phyloP scores from a whole-genome alignment of 2,797 vertebrate species.

The Pygocentrus nattereri region DNA sequence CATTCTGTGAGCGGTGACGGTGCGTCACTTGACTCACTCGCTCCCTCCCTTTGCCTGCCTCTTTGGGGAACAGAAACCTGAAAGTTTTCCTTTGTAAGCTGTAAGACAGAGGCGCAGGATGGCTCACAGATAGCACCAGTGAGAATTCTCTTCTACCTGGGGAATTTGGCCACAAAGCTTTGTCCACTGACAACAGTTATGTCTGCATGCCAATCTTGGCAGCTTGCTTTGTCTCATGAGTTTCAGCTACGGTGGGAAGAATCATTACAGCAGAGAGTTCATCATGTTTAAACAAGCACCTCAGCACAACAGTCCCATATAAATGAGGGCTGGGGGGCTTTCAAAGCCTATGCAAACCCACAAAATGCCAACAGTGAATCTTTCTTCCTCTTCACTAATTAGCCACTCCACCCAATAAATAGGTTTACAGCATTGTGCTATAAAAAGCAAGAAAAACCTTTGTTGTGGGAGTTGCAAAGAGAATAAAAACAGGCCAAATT shows the following conservation, averaged over 20 bases:
- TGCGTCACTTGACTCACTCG: conserved; percentile 20
- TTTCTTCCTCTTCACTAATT: conserved; percentile 49
- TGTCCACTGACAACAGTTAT: background rate
- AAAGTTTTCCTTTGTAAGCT: conserved; percentile 27
- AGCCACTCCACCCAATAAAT: conserved; percentile 47
- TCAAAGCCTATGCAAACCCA: conserved; percentile 37
- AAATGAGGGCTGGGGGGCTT: conserved; percentile 49
- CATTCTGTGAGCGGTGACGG: conserved; percentile 31
- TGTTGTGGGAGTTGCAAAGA: conserved; percentile 32
- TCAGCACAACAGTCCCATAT: conserved; percentile 18
- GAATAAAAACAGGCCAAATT: conserved; percentile 21
- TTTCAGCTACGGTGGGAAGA: background rate
- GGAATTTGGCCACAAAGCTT: conserved; percentile 16
- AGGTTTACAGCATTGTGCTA: conserved; percentile 29
- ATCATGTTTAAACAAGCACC: conserved; percentile 9
- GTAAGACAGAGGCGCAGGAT: conserved; percentile 10
- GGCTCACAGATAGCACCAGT: conserved; percentile 11
- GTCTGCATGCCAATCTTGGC: background rate
- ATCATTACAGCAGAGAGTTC: background rate
- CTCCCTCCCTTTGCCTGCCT: conserved; percentile 10
- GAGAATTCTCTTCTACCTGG: conserved; percentile 6
- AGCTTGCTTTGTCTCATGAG: background rate
- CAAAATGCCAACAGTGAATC: conserved; percentile 45
- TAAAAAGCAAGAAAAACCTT: conserved; percentile 28
- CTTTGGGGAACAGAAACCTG: conserved; percentile 38